phyloP scores from a whole-genome alignment of 2,888 invertebrate species.

The Orthosia gracilis region DNA sequence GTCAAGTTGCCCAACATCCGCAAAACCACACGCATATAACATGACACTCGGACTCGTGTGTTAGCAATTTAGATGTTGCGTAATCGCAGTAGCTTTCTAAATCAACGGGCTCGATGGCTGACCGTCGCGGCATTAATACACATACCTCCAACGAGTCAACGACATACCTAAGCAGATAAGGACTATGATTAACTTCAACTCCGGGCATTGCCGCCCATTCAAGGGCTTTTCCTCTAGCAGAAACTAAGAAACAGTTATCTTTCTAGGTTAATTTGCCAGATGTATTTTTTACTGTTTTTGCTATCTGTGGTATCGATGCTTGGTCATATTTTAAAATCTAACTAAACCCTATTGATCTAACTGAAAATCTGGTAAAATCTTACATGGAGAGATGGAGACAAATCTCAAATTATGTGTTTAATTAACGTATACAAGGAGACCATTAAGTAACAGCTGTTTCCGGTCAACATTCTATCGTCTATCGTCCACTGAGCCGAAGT shows the following conservation, averaged over 20 bases:
- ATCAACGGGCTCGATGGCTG: conserved; percentile 49
- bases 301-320: too few relatives aligned
- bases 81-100: conserved; percentile 57
- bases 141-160: conserved; percentile 38
- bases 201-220: conserved; percentile 5
- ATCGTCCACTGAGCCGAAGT: not conserved
- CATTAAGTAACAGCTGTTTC: not conserved
- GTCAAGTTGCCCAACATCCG: conserved; percentile 34
- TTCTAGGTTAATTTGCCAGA: not conserved
- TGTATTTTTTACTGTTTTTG: not conserved
- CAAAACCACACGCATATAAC: conserved; percentile 6
- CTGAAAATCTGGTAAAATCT: not conserved
- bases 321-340: not conserved
- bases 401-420: not conserved
- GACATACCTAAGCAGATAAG: conserved; percentile 40
- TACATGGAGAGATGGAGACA: not conserved
- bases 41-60: conserved; percentile 52
- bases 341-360: not conserved
- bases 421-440: not conserved
- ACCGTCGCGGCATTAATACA: conserved; percentile 40
- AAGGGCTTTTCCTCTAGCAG: not conserved
- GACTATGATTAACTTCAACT: conserved; percentile 21
- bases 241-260: conserved; percentile 4
- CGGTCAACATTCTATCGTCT: too few relatives aligned
- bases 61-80: conserved; percentile 49